These are phyloP conservation scores for Selenia dentaria DNA, from an alignment of 2,888 invertebrate genomes.

Conservation along the genomic window DNA sequence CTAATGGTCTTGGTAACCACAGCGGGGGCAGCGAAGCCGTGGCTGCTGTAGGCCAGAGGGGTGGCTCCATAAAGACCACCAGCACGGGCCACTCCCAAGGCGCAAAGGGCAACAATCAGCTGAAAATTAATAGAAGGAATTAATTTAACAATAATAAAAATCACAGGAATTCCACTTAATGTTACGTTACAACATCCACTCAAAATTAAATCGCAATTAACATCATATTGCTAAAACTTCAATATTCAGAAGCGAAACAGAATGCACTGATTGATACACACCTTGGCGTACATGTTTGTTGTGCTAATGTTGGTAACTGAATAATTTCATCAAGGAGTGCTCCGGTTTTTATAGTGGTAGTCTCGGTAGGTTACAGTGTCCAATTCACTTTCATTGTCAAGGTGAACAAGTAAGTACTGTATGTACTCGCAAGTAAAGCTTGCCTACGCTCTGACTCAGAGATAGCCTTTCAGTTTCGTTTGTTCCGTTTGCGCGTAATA, in stretches of 20 bases:
- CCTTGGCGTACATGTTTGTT: constrained; percentile 83
- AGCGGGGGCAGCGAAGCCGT: constrained; percentile 61
- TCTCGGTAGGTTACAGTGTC: constrained; percentile 53
- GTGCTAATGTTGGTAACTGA: constrained; percentile 79
- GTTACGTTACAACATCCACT: background rate
- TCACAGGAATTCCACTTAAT: background rate
- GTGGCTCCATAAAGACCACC: constrained; percentile 78
- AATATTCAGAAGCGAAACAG: background rate
- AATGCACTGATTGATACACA: constrained; percentile 46
- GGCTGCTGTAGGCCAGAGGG: constrained; percentile 77
- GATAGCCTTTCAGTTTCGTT: constrained; percentile 79
- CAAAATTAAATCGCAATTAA: background rate
- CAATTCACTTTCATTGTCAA: constrained; percentile 82
- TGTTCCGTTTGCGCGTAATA: constrained; percentile 61
- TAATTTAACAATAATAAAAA: background rate
- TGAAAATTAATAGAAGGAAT: constrained; percentile 37
- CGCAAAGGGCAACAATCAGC: constrained; percentile 85
- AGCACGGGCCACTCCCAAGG: constrained; percentile 84
- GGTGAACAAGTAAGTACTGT: constrained; percentile 58
- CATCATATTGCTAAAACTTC: background rate
- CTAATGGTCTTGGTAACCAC: constrained; percentile 44
- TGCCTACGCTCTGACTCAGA: constrained; percentile 68
- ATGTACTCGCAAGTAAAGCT: constrained; percentile 36
- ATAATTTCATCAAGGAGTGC: constrained; percentile 72
- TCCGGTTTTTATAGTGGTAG: constrained; percentile 77